A percentile compares a stretch with the other conserved stretches of the same genome.
Evolutionary conservation across 2,797 vertebrate genomes (phyloP).

Genomic region (Scolopax bukidnonensis): DNA sequence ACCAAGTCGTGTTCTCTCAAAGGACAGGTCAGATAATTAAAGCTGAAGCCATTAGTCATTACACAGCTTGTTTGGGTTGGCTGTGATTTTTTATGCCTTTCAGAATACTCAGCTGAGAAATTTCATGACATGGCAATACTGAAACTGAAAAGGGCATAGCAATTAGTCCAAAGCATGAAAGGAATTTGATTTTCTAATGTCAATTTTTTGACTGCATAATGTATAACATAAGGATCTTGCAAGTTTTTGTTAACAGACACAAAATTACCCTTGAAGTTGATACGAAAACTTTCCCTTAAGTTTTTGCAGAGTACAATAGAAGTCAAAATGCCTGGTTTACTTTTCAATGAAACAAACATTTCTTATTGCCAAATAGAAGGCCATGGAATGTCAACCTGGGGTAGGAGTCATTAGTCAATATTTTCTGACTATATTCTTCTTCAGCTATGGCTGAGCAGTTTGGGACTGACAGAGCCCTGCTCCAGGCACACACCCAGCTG

Average conservation of each 20-base stretch:
- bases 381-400: neutral
- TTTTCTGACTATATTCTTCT: neutral
- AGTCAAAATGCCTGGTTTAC: neutral
- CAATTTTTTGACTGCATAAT: slow-evolving; percentile 1
- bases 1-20: neutral
- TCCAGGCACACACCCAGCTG: neutral
- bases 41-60: slow-evolving; percentile 13
- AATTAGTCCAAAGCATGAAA: slow-evolving; percentile 48
- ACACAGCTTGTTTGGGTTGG: slow-evolving; percentile 16
- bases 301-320: neutral
- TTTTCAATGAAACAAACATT: neutral
- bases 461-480: neutral
- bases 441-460: neutral
- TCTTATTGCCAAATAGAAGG: neutral
- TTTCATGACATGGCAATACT: slow-evolving; percentile 28
- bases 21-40: neutral
- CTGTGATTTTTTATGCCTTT: slow-evolving; percentile 10
- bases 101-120: slow-evolving; percentile 14
- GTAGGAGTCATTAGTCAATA: neutral
- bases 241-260: neutral
- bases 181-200: slow-evolving; percentile 45
- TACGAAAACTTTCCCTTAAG: neutral
- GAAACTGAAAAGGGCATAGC: slow-evolving; percentile 39
- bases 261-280: neutral
- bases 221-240: neutral